Percentiles rank a stretch among this genome's conserved stretches.
phyloP scores from a whole-genome alignment of 2,888 invertebrate species.

The Nymphalis c-album region DNA sequence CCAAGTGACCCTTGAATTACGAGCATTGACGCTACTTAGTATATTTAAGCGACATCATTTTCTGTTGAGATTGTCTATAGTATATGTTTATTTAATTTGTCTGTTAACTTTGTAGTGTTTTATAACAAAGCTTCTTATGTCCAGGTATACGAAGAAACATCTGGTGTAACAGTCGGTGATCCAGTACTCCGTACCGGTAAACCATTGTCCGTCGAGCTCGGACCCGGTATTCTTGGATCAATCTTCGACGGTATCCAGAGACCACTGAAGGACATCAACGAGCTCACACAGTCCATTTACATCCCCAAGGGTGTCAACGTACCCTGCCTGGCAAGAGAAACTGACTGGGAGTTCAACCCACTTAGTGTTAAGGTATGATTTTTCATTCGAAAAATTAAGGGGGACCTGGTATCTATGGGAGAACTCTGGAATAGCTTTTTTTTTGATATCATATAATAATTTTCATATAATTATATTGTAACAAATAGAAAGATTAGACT shows the following conservation, averaged over 20 bases:
- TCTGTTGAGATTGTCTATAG: too few relatives aligned
- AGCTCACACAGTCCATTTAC: constrained; percentile 97
- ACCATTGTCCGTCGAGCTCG: constrained; percentile 98
- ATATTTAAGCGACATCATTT: too few relatives aligned
- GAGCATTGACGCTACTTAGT: too few relatives aligned
- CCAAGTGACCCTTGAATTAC: too few relatives aligned
- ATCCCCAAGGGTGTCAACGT: constrained; percentile 99
- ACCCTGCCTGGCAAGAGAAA: constrained; percentile 91
- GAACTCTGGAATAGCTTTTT: too few relatives aligned
- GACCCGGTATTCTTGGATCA: constrained; percentile 99
- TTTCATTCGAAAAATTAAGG: too few relatives aligned
- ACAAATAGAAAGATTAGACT: too few relatives aligned
- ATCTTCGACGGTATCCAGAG: constrained; percentile 99
- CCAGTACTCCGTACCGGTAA: constrained; percentile 99
- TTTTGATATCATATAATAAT: too few relatives aligned
- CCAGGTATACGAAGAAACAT: constrained; percentile 95
- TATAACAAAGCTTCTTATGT: not conserved
- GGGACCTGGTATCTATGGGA: too few relatives aligned
- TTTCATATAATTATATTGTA: not conserved
- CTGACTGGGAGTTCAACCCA: constrained; percentile 96
- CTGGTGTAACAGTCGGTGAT: constrained; percentile 99
- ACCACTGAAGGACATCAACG: constrained; percentile 97
- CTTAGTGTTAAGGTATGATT: constrained; percentile 85
- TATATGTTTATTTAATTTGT: not conserved
- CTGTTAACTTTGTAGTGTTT: not conserved